phyloP scores from a whole-genome alignment of 2,797 vertebrate genomes.

The Heteromormyrus szaboi region DNA sequence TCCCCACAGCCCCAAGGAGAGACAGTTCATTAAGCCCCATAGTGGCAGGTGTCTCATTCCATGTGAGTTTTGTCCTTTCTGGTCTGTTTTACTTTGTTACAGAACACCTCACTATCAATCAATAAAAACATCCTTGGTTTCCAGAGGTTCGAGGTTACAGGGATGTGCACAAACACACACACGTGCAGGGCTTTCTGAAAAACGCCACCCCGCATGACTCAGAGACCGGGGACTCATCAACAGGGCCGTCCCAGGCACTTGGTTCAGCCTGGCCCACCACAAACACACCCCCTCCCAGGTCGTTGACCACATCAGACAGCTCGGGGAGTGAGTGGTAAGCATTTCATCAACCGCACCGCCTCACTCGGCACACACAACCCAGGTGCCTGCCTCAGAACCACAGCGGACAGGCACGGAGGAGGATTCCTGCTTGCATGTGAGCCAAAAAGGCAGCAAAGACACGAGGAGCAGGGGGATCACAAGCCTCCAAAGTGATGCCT shows the following conservation, averaged over 20 bases:
- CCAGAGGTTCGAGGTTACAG: constrained; percentile 40
- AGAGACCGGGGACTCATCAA: neutral
- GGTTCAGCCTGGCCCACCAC: neutral
- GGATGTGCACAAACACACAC: neutral
- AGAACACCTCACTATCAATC: constrained; percentile 47
- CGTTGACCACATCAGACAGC: neutral
- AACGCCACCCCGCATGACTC: neutral
- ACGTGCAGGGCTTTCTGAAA: neutral
- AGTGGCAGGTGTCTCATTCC: constrained; percentile 26
- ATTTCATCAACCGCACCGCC: neutral
- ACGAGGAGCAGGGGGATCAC: neutral
- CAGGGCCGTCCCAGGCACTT: neutral
- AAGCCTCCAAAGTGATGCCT: neutral
- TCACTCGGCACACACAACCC: neutral
- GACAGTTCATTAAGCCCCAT: constrained; percentile 41
- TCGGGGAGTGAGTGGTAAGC: neutral
- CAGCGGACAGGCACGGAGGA: neutral
- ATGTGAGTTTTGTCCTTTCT: constrained; percentile 31
- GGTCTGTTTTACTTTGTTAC: constrained; percentile 33
- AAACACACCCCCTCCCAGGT: neutral
- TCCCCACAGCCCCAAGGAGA: constrained; percentile 24
- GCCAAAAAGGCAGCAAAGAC: neutral
- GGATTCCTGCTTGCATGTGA: neutral
- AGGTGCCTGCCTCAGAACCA: neutral
- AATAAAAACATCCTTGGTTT: constrained; percentile 57